These are phyloP conservation scores for Scaeva pyrastri DNA, from an alignment of 2,888 invertebrate genomes.

Conservation along the genomic window DNA sequence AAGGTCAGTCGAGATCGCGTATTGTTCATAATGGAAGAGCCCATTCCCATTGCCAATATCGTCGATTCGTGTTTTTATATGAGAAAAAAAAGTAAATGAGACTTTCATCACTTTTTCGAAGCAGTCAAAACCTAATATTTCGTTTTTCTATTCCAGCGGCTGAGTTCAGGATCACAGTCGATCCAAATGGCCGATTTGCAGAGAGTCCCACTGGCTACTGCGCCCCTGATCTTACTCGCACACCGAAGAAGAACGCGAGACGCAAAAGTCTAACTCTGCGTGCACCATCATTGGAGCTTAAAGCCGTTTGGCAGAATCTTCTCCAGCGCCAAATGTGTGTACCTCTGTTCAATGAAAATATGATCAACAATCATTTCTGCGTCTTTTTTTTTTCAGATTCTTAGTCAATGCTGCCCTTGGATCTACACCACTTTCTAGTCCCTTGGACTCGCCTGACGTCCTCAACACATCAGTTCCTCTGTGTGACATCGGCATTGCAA, in stretches of 20 bases:
- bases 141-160: slow-evolving; percentile 86
- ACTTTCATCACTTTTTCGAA: no score
- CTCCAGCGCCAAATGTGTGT: slow-evolving; percentile 94
- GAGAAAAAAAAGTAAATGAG: slow-evolving; percentile 89
- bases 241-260: slow-evolving; percentile 87
- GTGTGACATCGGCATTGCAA: slow-evolving; percentile 83
- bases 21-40: slow-evolving; percentile 94
- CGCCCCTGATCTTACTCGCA: slow-evolving; percentile 87
- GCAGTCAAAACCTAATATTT: background rate
- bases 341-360: background rate
- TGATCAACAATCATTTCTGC: background rate
- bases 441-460: slow-evolving; percentile 92
- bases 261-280: slow-evolving; percentile 90
- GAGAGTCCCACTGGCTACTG: slow-evolving; percentile 91
- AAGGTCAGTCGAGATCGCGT: slow-evolving; percentile 94
- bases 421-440: slow-evolving; percentile 91
- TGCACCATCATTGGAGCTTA: slow-evolving; percentile 92
- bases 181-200: slow-evolving; percentile 87
- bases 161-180: slow-evolving; percentile 92
- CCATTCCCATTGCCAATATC: slow-evolving; percentile 90
- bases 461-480: slow-evolving; percentile 84
- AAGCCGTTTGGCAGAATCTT: slow-evolving; percentile 95
- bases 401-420: slow-evolving; percentile 92
- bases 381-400: slow-evolving; percentile 86
- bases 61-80: slow-evolving; percentile 94